These are phyloP conservation scores for Ostrea edulis DNA, from an alignment of 1,140 invertebrate genomes.

Conservation along the genomic window DNA sequence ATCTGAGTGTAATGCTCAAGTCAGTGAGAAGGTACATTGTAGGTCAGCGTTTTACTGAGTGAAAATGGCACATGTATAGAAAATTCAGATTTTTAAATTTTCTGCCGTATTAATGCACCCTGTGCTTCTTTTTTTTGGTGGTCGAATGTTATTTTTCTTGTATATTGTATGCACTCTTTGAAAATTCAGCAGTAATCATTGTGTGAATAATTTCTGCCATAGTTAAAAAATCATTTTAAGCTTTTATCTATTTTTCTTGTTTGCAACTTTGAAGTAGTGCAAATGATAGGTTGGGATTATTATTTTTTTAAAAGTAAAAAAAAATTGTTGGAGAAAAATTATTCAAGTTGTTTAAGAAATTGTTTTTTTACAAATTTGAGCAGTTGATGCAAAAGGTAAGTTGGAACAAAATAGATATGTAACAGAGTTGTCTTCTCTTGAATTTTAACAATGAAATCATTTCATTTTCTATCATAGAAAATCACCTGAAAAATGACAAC, in stretches of 20 bases:
- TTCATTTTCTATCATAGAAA: neutral
- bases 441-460: conserved; percentile 13
- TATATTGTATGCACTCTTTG: neutral
- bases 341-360: too few species aligned
- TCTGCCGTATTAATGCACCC: neutral
- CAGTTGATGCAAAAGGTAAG: conserved; percentile 31
- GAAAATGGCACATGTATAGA: neutral
- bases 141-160: neutral
- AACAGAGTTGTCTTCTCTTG: conserved; percentile 29
- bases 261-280: too few species aligned
- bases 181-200: neutral
- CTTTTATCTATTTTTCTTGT: neutral
- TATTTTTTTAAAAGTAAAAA: too few species aligned
- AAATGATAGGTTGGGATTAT: too few species aligned
- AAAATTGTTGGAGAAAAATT: too few species aligned
- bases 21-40: conserved; percentile 72
- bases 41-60: neutral
- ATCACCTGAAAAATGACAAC: neutral
- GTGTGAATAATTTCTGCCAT: too few species aligned
- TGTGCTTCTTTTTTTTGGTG: neutral
- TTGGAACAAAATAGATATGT: neutral
- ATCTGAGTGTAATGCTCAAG: conserved; percentile 70
- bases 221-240: neutral
- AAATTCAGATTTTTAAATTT: neutral
- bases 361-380: neutral